A percentile compares a stretch with the other conserved stretches of the same genome.
Conservation (phyloP, 2,888 invertebrate species). For the Sinopyrophorus schimmeli region DNA sequence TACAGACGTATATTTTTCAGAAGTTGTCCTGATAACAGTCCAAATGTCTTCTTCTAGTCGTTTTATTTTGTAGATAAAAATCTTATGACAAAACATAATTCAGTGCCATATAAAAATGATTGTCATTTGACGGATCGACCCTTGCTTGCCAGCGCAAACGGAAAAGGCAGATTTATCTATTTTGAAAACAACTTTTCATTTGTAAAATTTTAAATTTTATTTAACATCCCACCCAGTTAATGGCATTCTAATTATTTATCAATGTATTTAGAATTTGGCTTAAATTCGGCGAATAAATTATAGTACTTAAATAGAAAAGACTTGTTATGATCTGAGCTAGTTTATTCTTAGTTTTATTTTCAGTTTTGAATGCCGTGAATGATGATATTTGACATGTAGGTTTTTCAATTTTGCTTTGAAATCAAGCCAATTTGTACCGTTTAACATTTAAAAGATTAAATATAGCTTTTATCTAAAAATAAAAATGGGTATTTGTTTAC, state of each 20-base stretch:
- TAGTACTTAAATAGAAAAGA: too few species aligned
- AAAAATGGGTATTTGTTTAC: too few species aligned
- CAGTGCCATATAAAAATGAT: conserved; percentile 36
- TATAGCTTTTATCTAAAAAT: too few species aligned
- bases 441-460: too few species aligned
- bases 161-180: conserved; percentile 7
- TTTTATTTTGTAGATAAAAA: conserved; percentile 40
- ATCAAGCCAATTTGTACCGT: conserved; percentile 35
- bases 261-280: too few species aligned
- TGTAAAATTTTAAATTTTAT: too few species aligned
- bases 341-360: too few species aligned
- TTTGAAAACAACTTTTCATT: conserved; percentile 1
- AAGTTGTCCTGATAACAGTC: conserved; percentile 3
- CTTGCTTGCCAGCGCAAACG: conserved; percentile 9
- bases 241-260: too few species aligned
- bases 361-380: conserved; percentile 43
- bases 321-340: too few species aligned
- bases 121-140: conserved; percentile 27
- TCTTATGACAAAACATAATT: conserved; percentile 40
- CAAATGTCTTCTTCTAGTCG: conserved; percentile 26
- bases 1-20: too few species aligned
- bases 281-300: too few species aligned
- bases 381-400: conserved; percentile 40
- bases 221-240: too few species aligned
- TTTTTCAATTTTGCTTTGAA: conserved; percentile 40